A percentile compares a stretch with the other conserved stretches of the same genome.
Conservation (phyloP, 2,888 invertebrate species). For the Hemaris fuciformis region DNA sequence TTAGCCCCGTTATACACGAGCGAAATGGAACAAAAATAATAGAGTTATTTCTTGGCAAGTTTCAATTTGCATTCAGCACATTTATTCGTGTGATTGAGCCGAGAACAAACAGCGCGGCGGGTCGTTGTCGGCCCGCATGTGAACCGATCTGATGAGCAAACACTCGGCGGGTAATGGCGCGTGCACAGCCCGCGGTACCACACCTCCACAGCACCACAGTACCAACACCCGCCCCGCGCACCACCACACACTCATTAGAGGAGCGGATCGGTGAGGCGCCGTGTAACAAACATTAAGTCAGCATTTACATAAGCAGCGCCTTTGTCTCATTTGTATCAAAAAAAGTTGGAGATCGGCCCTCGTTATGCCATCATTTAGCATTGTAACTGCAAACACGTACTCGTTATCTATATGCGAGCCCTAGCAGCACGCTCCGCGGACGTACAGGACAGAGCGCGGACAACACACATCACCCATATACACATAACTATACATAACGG, state of each 20-base stretch:
- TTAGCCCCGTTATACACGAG: neutral
- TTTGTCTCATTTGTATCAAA: slow-evolving; percentile 2
- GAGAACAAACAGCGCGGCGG: neutral
- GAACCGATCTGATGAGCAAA: neutral
- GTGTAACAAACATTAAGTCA: neutral
- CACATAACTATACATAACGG: too few relatives aligned
- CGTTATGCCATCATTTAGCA: neutral
- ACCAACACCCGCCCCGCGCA: too few relatives aligned
- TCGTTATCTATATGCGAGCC: neutral
- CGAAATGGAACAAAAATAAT: neutral
- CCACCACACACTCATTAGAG: too few relatives aligned
- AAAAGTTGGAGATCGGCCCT: slow-evolving; percentile 1
- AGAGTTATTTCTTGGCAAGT: neutral
- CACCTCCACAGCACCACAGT: too few relatives aligned
- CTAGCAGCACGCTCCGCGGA: neutral
- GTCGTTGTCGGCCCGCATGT: neutral
- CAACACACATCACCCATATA: neutral
- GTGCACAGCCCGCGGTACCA: neutral
- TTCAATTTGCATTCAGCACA: neutral
- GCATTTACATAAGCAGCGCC: neutral
- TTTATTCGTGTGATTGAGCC: neutral
- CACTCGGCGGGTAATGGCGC: neutral
- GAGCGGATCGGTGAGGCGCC: too few relatives aligned
- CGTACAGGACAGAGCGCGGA: neutral
- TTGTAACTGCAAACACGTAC: neutral